Conservation (phyloP, 2,113 vertebrate species). For the Hemichromis elongatus region DNA sequence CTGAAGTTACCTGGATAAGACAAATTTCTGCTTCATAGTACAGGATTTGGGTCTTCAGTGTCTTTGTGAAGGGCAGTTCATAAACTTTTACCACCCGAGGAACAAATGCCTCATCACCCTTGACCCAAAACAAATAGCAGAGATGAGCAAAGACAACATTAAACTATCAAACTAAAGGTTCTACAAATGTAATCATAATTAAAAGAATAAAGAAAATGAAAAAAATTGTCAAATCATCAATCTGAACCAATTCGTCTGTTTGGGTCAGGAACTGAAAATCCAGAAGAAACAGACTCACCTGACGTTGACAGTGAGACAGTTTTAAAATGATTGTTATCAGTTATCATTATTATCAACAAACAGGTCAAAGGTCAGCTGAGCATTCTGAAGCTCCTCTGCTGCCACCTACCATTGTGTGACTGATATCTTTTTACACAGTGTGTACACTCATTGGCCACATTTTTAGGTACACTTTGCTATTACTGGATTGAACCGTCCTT, state of each 20-base stretch:
- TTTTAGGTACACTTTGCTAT: background rate
- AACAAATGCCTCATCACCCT: background rate
- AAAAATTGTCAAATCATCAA: accelerated
- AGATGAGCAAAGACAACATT: accelerated
- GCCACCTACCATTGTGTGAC: background rate
- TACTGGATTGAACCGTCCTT: accelerated
- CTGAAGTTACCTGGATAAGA: background rate
- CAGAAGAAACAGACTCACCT: accelerated
- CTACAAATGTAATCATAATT: background rate
- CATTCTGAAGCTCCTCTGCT: background rate
- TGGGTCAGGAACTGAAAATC: accelerated
- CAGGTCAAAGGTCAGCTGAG: background rate
- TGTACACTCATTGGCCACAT: background rate
- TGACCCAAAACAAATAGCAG: accelerated
- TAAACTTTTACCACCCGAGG: background rate
- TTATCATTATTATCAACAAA: accelerated
- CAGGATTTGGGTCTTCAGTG: accelerated
- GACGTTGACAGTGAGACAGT: background rate
- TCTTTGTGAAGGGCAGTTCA: accelerated
- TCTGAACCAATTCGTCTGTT: accelerated
- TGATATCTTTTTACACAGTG: background rate
- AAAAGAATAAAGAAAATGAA: accelerated
- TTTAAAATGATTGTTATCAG: background rate
- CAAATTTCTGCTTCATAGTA: accelerated
- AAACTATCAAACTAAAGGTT: background rate